Base-by-base conservation (phyloP, 2,888 invertebrate genomes). In the Euzophera pinguis region DNA sequence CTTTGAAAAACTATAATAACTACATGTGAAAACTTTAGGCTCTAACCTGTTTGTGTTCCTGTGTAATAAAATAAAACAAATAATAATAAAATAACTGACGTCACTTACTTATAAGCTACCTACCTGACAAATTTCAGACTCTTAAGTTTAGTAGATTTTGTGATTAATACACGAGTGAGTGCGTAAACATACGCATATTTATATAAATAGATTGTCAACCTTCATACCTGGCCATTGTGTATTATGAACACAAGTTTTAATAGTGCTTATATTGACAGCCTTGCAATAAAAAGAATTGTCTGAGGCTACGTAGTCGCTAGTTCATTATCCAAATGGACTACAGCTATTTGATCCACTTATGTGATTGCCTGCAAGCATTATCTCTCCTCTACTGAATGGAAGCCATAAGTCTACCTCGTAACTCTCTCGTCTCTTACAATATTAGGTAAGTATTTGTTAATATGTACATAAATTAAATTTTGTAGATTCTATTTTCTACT, bases 341-440 rank as follows among this genome's bases (percentile, higher is more conserved):
- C 81, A 87, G 85, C 87, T 90, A 89, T 90, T 88, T 90, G 88
- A 90, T 89, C 88, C 89, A 89, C 89, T 90, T 90, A 88, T 90
- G 88, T 84, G 89, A 90, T 89, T 90, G 89, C 88, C 84, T 88
- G 86, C 84, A 84, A 86, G 83, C 85, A 88, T 90, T 90, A 89
- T 88, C 88, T 89, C 81, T 86, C 74, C 73, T 83, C 75, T 71
- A 74, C 78, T 77, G 88, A 88, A 89, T 88, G 82, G 83, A 81
- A 81, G 78, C 85, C 81, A 86, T 90, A 88, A 85, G 87, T 89
- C 84, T 87, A 84, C 81, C 83, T 83, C 84, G 87, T 87, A 89
- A 85, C 83, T 86, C 83, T 81, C 80, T 70, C 69, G 75, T 63
- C 74, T 69, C 83, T 81, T 76, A 84, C 83, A 78, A 81, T 84